Evolutionary conservation across 1,140 invertebrate genomes (phyloP).

Genomic region (Streblospio benedicti): DNA sequence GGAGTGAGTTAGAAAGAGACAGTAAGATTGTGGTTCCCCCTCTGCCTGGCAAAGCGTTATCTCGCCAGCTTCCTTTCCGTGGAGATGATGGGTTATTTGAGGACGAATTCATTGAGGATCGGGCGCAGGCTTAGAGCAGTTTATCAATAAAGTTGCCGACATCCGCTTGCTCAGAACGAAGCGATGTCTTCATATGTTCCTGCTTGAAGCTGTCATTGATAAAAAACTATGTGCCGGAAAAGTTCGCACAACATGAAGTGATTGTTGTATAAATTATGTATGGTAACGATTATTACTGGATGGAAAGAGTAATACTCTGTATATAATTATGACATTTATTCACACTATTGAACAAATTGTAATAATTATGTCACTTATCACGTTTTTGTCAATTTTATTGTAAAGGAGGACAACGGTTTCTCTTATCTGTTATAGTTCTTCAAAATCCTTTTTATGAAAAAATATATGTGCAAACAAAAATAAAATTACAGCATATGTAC

Average conservation of each 20-base stretch:
- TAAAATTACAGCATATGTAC: no score
- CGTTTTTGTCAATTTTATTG: no score
- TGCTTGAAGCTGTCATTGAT: constrained; percentile 93
- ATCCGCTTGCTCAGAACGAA: constrained; percentile 99
- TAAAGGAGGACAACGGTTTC: no score
- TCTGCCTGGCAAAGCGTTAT: constrained; percentile 95
- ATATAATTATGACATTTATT: no score
- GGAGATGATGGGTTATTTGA: constrained; percentile 99
- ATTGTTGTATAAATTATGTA: no score
- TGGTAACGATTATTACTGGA: no score
- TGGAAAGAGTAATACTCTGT: no score
- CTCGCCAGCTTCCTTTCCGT: constrained; percentile 93
- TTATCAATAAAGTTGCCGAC: constrained; percentile 99
- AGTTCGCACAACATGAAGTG: constrained; percentile 87
- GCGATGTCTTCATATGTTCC: constrained; percentile 97
- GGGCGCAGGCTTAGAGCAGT: constrained; percentile 94
- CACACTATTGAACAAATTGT: no score
- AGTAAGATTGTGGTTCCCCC: constrained; percentile 99
- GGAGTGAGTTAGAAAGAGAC: constrained; percentile 96
- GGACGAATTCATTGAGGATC: constrained; percentile 98
- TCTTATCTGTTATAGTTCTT: no score
- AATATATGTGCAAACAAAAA: no score
- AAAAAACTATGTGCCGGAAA: constrained; percentile 99
- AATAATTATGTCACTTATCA: no score
- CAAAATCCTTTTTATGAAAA: no score